These are phyloP conservation scores for Panopea generosa DNA, from an alignment of 2,888 invertebrate genomes.

Conservation along the genomic window DNA sequence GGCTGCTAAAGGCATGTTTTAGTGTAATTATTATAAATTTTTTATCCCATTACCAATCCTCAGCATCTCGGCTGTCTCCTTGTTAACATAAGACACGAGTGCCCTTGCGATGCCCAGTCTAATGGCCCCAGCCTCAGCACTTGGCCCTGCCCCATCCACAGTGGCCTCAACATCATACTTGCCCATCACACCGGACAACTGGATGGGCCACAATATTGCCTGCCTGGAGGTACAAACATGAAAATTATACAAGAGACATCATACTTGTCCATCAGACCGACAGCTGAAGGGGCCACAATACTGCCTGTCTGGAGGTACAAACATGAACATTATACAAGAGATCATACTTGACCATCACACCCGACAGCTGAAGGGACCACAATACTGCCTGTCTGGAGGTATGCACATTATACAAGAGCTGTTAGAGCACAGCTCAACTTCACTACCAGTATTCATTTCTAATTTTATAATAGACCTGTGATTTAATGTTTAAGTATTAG, in stretches of 20 bases:
- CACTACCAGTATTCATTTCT: too few relatives aligned
- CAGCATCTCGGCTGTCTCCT: slow-evolving; percentile 92
- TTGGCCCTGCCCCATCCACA: slow-evolving; percentile 84
- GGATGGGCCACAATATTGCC: slow-evolving; percentile 92
- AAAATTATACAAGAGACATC: slow-evolving; percentile 89
- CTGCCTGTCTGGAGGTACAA: slow-evolving; percentile 62
- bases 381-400: too few relatives aligned
- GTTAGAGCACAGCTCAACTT: too few relatives aligned
- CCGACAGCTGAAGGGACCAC: too few relatives aligned
- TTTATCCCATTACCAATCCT: slow-evolving; percentile 89
- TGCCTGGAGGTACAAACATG: slow-evolving; percentile 86
- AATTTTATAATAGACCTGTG: too few relatives aligned
- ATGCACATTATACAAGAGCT: too few relatives aligned
- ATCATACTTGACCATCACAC: too few relatives aligned
- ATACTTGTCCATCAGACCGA: slow-evolving; percentile 90
- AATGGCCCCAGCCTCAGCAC: slow-evolving; percentile 95
- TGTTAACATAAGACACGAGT: slow-evolving; percentile 93
- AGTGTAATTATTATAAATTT: too few relatives aligned
- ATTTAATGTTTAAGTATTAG: too few relatives aligned
- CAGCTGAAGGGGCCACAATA: slow-evolving; percentile 94
- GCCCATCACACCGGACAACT: slow-evolving; percentile 91
- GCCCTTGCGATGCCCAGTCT: slow-evolving; percentile 95
- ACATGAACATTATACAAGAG: too few relatives aligned
- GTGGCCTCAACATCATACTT: slow-evolving; percentile 93
- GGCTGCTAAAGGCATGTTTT: too few relatives aligned